phyloP scores from a whole-genome alignment of 2,113 vertebrate species.

The Hippoglossus stenolepis region DNA sequence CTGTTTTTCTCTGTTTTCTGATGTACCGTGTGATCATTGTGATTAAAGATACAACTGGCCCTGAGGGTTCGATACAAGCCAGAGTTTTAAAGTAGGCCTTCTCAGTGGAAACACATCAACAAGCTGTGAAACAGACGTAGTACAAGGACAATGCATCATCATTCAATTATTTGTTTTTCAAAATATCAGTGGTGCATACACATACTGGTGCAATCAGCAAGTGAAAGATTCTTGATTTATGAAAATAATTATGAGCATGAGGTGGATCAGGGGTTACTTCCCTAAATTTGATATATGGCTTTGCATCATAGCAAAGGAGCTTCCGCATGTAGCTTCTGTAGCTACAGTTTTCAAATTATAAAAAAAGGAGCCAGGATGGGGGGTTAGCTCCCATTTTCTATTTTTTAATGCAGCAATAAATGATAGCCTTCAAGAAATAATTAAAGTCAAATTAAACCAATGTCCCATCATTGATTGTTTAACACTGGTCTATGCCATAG shows the following conservation, averaged over 20 bases:
- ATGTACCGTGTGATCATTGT: slow-evolving; percentile 26
- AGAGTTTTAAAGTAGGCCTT: neutral
- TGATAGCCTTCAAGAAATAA: slow-evolving; percentile 1
- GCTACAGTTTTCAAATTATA: neutral
- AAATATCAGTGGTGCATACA: too few relatives aligned
- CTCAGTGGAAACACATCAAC: neutral
- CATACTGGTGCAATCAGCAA: neutral
- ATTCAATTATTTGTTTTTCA: too few relatives aligned
- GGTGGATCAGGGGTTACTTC: too few relatives aligned
- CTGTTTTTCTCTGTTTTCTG: slow-evolving; percentile 22
- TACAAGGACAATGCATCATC: neutral
- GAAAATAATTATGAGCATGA: too few relatives aligned
- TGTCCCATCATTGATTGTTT: slow-evolving; percentile 1
- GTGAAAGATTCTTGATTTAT: neutral
- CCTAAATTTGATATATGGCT: neutral
- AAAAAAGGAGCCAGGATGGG: too few relatives aligned
- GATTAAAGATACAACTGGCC: slow-evolving; percentile 22
- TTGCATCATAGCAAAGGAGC: neutral
- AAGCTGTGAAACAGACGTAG: neutral
- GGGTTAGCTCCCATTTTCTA: neutral
- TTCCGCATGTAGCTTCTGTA: neutral
- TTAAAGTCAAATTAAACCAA: neutral
- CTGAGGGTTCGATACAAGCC: neutral
- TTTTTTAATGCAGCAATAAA: slow-evolving; percentile 12
- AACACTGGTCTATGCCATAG: neutral